Percentiles rank a stretch among this genome's conserved stretches.
Evolutionary conservation across 2,113 vertebrate genomes (phyloP).

Genomic region (Hippoglossus stenolepis): DNA sequence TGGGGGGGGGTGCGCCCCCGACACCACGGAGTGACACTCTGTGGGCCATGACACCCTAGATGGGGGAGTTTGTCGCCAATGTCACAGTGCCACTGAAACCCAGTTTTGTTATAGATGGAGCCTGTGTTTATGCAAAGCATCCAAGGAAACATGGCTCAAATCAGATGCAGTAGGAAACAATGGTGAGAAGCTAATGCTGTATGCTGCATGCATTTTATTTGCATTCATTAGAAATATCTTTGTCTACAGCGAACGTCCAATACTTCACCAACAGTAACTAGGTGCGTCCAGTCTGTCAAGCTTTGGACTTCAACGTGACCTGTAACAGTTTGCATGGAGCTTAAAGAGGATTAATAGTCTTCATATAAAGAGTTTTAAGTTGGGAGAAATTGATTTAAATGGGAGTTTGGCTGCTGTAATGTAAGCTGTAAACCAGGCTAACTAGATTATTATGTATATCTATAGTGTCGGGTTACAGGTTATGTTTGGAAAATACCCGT

Average conservation of each 20-base stretch:
- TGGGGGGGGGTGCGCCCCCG: conserved; percentile 28
- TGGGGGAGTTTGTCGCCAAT: conserved; percentile 23
- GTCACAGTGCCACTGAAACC: conserved; percentile 12
- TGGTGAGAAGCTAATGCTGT: too few species aligned
- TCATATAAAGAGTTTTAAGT: not conserved
- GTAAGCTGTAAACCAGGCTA: not conserved
- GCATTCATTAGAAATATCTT: not conserved
- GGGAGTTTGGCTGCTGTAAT: not conserved
- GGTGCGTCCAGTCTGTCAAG: too few species aligned
- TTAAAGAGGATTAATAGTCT: too few species aligned
- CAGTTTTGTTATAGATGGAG: not conserved
- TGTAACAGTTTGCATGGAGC: too few species aligned
- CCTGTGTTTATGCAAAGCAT: not conserved
- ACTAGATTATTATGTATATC: not conserved
- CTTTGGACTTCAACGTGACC: not conserved
- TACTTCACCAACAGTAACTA: not conserved
- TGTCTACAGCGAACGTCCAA: not conserved
- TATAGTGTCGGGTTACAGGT: not conserved
- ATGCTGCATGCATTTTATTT: not conserved
- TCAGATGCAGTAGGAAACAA: not conserved
- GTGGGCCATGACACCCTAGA: conserved; percentile 49
- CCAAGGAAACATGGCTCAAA: not conserved
- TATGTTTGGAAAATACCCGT: not conserved
- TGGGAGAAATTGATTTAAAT: not conserved
- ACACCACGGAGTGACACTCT: conserved; percentile 64